phyloP scores from a whole-genome alignment of 2,797 vertebrate genomes.

The Sebastes trivittatus region DNA sequence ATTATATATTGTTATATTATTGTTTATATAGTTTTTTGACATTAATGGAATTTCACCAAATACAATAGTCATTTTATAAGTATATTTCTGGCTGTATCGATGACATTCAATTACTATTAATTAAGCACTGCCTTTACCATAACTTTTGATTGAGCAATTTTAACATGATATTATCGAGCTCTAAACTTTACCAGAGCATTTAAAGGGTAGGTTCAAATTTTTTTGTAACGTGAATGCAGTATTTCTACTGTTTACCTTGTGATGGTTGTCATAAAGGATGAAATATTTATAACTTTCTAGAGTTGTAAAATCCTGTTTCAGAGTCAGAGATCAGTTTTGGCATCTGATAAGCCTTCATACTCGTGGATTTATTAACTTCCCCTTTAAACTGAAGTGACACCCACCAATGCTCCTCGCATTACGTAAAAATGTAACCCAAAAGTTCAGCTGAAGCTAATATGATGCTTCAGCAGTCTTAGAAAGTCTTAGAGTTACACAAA shows the following conservation, averaged over 20 bases:
- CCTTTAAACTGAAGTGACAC: not conserved
- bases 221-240: not conserved
- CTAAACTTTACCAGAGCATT: not conserved
- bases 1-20: too few species aligned
- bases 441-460: too few species aligned
- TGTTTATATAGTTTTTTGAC: too few species aligned
- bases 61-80: too few species aligned
- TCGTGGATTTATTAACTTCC: not conserved
- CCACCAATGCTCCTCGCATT: not conserved
- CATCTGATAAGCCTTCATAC: not conserved
- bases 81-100: too few species aligned
- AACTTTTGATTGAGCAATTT: too few species aligned
- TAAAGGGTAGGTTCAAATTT: not conserved
- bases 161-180: too few species aligned
- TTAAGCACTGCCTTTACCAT: too few species aligned
- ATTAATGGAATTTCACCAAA: too few species aligned
- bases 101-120: too few species aligned
- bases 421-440: not conserved
- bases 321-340: not conserved
- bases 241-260: not conserved
- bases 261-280: not conserved
- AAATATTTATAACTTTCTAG: not conserved
- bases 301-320: not conserved
- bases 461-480: too few species aligned
- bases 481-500: too few species aligned